These are phyloP conservation scores for Reticulitermes speratus DNA, from an alignment of 1,140 invertebrate species.

Conservation along the genomic window DNA sequence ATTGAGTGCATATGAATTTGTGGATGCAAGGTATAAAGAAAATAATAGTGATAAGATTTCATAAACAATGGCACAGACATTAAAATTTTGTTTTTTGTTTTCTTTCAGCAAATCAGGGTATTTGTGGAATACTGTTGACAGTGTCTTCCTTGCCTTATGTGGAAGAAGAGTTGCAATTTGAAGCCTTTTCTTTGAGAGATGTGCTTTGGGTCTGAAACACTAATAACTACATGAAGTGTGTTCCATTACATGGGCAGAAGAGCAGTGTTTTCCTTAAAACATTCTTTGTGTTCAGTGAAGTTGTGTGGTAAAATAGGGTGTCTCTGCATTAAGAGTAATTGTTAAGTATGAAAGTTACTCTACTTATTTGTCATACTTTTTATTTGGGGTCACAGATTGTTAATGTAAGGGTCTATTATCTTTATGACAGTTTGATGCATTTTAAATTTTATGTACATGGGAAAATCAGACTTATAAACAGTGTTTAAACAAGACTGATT, in stretches of 20 bases:
- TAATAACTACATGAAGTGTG: neutral
- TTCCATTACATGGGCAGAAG: neutral
- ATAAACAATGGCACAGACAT: no score
- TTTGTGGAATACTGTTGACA: neutral
- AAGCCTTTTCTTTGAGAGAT: neutral
- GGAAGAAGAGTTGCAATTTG: neutral
- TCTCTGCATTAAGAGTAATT: neutral
- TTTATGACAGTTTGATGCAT: neutral
- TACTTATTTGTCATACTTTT: neutral
- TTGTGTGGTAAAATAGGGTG: neutral
- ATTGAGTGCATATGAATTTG: no score
- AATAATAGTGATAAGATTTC: no score
- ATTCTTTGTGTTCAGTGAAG: neutral
- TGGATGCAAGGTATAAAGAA: no score
- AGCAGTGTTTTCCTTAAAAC: neutral
- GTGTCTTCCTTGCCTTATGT: neutral
- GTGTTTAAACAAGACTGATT: neutral
- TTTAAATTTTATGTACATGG: neutral
- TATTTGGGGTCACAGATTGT: conserved; percentile 2
- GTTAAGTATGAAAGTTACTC: neutral
- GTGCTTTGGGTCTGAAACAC: neutral
- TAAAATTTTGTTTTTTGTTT: neutral
- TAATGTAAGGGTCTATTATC: neutral
- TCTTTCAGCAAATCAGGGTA: neutral
- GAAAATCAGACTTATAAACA: neutral